Base-by-base conservation (phyloP, 2,888 invertebrate species). In the Drosophila bunnanda region DNA sequence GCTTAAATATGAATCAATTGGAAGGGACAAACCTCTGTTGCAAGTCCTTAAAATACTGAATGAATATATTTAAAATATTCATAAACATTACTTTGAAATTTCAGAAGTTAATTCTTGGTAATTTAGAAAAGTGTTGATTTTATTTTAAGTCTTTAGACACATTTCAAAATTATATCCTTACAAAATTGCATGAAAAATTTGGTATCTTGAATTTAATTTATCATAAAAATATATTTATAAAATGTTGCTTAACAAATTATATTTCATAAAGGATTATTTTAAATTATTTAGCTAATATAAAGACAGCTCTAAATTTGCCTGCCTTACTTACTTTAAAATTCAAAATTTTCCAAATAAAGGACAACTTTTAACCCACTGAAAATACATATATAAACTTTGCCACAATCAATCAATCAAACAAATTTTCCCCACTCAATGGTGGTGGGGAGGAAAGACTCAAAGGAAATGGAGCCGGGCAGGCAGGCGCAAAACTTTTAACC, bases 401-500 rank as follows among this genome's bases (percentile, higher is more conserved):
- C 30, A 32, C 20, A 64, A 66, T 53, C 53, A 48, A 58, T 59
- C 59, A 59, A 65, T 67, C 65, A 64, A 22, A 30, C 28, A 38
- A 10, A 62, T 32, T 43, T 46, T 20, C 44, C 22, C 20, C 28
- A 36, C n/a, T n/a, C n/a, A 46, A 28, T n/a, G n/a, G n/a, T n/a
- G n/a, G n/a, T n/a, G n/a, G n/a, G 22, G 25, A 25, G 25, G 25
- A 25, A 25, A 61, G 30, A 53, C 13, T 48, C 55, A 34, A 64
- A 67, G 67, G 67, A 67, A 67, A 53, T 64, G 54, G 4, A 39
- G 25, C 5, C 54, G n/a, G 46, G 44, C 53, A 41, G 20, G 41
- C 43, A 15, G 64, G 34, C 41, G 67, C 32, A 64, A 66, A 66
- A 64, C 62, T 66, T 66, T 66, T 13, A 25, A 20, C 66, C 55